Conservation (phyloP, 2,113 vertebrate genomes). For the Amphilophus citrinellus region DNA sequence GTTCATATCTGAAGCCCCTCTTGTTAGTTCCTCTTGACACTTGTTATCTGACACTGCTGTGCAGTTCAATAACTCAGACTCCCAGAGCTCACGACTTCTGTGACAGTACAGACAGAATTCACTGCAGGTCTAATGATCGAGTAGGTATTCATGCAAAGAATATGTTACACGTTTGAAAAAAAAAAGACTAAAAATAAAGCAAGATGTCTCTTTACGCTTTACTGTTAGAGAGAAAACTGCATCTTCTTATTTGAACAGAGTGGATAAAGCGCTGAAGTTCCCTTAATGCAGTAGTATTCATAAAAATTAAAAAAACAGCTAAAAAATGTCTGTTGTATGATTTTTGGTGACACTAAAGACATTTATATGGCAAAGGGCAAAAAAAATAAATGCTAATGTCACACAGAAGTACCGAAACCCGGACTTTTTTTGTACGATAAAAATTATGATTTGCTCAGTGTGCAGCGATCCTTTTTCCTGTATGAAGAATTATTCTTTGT, state of each 20-base stretch:
- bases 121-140: constrained; percentile 31
- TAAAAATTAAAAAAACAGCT: no score
- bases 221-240: background rate
- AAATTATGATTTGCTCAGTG: background rate
- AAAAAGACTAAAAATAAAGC: background rate
- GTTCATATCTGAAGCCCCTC: constrained; percentile 37
- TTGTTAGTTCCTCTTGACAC: constrained; percentile 63
- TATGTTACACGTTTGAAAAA: constrained; percentile 7
- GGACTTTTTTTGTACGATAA: background rate
- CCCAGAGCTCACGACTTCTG: constrained; percentile 19
- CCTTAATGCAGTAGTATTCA: no score
- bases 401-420: no score
- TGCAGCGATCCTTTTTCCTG: background rate
- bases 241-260: background rate
- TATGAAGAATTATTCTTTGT: background rate
- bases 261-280: no score
- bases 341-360: background rate
- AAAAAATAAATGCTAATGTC: no score
- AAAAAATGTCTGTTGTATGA: background rate
- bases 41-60: constrained; percentile 54
- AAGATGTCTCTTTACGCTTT: background rate
- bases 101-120: constrained; percentile 26
- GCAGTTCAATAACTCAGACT: constrained; percentile 45
- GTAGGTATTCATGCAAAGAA: constrained; percentile 29
- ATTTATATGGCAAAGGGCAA: no score